phyloP scores from a whole-genome alignment of 2,113 vertebrate species.

The Anas platyrhynchos region DNA sequence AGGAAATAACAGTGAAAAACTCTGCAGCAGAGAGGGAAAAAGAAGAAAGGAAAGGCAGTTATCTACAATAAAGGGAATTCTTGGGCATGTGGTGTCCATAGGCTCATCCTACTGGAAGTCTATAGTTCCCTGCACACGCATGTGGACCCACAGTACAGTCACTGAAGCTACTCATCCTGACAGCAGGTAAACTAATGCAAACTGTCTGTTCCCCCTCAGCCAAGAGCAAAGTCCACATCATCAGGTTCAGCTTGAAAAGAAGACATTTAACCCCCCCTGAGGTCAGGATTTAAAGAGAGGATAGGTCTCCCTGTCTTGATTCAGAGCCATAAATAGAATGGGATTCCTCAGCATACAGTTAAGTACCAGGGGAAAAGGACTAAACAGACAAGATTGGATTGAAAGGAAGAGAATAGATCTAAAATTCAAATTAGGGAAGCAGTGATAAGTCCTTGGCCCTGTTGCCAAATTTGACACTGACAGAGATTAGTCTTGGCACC shows the following conservation, averaged over 20 bases:
- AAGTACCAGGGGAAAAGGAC: conserved; percentile 36
- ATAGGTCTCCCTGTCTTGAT: not conserved
- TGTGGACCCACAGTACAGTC: not conserved
- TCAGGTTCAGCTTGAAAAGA: not conserved
- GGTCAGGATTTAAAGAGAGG: not conserved
- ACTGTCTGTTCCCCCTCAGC: not conserved
- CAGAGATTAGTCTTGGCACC: conserved; percentile 65
- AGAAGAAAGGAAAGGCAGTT: not conserved
- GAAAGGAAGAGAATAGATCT: conserved; percentile 51
- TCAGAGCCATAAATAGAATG: not conserved
- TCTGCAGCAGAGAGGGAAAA: not conserved
- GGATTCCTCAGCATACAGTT: conserved; percentile 30
- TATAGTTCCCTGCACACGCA: not conserved
- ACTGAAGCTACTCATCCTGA: not conserved
- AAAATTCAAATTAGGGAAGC: conserved; percentile 54
- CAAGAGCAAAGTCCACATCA: not conserved
- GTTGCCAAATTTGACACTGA: conserved; percentile 50
- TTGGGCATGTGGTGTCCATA: not conserved
- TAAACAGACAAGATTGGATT: conserved; percentile 50
- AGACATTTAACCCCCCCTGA: not conserved
- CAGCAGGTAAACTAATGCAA: not conserved
- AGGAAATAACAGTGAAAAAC: conserved; percentile 8
- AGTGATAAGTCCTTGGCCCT: conserved; percentile 38
- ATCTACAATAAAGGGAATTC: not conserved
- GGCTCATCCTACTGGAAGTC: not conserved